Evolutionary conservation across 37 sponge, comb jelly and placozoan species (phyloP), one percentile per base, ranked within the genome.

Genomic region (Ephydatia muelleri): DNA sequence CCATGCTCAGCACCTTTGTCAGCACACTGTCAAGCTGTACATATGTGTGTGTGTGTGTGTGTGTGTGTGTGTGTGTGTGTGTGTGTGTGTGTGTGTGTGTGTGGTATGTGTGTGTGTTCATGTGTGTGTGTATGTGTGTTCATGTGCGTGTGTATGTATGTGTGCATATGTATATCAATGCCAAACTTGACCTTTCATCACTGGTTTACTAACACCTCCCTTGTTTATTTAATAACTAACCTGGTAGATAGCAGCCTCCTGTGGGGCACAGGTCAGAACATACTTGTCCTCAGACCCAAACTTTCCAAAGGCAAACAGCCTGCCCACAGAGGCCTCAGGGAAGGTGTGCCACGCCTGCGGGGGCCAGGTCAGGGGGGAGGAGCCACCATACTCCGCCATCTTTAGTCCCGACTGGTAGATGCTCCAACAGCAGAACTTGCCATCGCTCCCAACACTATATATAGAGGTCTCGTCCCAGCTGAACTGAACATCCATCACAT

Each of bases 391-490:
- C 16, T 57, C 57, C 19, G 57, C 12, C 57, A 57, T 57, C 80
- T 83, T 87, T 39, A 82, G 72, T 9, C 95, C 95, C 3, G 86
- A 66, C 26, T 76, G 80, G 39, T 79, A 82, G 39, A 88, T 89
- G 66, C 94, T 93, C 96, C 96, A 96, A 72, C 91, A 87, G 43
- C 80, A 85, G 72, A 91, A 94, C 25, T 77, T 84, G 40, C 73
- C 74, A 70, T 92, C 83, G 21, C 82, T n/a, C 31, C 97, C 97
- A 85, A 95, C 76, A 67, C 88, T 91, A 82, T 84, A 99, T 21
- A 99, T 86, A 5, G 94, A 72, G 65, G 84, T 95, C 89, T 99
- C 99, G 81, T 99, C 99, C 23, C 80, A 84, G 72, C 94, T 93
- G 85, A 97, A 99, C 90, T 89, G 85, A 0, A 97, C 90, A 8